Conservation (phyloP, 2,888 invertebrate species). For the Agonopterix arenella region DNA sequence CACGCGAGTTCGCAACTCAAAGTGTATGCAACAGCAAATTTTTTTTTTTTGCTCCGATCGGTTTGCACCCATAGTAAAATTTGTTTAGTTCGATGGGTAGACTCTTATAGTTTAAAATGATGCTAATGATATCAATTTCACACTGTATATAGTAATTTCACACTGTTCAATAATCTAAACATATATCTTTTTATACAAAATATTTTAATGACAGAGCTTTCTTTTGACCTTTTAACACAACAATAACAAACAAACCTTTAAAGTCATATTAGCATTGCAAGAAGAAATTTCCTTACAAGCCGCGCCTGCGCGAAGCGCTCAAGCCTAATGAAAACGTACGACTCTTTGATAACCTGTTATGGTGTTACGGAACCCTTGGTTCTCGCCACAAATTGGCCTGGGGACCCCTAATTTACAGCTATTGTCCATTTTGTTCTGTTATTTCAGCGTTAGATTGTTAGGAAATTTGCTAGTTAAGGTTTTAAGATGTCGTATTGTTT, state of each 20-base stretch:
- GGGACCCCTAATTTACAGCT: slow-evolving; percentile 43
- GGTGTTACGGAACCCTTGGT: slow-evolving; percentile 44
- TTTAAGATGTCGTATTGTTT: too few species aligned
- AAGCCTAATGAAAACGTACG: slow-evolving; percentile 66
- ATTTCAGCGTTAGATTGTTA: slow-evolving; percentile 15
- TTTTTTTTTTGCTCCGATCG: too few species aligned
- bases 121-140: too few species aligned
- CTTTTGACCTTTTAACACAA: not conserved
- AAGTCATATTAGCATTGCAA: slow-evolving; percentile 15
- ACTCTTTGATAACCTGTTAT: slow-evolving; percentile 69
- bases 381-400: slow-evolving; percentile 47
- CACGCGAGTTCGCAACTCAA: too few species aligned
- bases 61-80: too few species aligned
- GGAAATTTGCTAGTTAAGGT: not conserved
- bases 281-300: slow-evolving; percentile 34
- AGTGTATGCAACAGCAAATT: too few species aligned
- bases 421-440: slow-evolving; percentile 38
- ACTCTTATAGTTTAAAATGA: too few species aligned
- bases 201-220: not conserved
- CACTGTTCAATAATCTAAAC: too few species aligned
- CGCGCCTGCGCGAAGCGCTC: slow-evolving; percentile 27
- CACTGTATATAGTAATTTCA: too few species aligned
- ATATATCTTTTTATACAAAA: too few species aligned
- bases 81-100: too few species aligned
- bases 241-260: slow-evolving; percentile 1